Evolutionary conservation across 1,140 invertebrate species (phyloP), one percentile per base, ranked within the genome.

Genomic region (Zaprionus africanus): DNA sequence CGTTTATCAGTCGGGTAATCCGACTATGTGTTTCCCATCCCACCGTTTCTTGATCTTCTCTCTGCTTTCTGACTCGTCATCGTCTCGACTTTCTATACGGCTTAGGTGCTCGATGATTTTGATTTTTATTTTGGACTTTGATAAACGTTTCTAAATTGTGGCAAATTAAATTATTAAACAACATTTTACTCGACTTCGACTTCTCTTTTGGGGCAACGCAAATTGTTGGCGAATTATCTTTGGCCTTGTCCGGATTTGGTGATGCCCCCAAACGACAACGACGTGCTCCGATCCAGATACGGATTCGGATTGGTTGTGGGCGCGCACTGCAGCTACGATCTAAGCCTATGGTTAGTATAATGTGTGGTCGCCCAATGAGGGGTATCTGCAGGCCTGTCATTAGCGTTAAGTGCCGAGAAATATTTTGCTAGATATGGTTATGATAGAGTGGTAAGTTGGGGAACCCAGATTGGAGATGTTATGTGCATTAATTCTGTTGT

Each of bases 111-210:
- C 38, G 26, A 34, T 56, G 34, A 43, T 24, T 66, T 57, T 66
- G 64, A 58, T 66, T 57, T 24, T 58, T 71, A 82, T 90, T 90
- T 85, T 90, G 88, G 82, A 79, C 85, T 90, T 85, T 90, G 88
- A 91, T 91, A 91, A 91, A 91, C 88, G 88, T 56, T 91, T 84
- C 84, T 91, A 91, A 91, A 91, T 91, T 91, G 88, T 91, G 82
- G 90, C 88, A 91, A 91, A 91, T 91, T 91, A 91, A 91, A 91
- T 91, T 91, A 91, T 91, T 91, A 91, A 91, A 90, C 70, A 76
- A 82, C 85, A 90, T 90, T 90, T 79, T 84, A 65, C 57, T 84
- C 63, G 76, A 78, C 70, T 77, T 57, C 63, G 72, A 78, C 70
- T 77, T 57, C 63, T 71, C 62, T 69, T 74, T 81, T 69, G 61